phyloP scores from a whole-genome alignment of 35 echinoderm and acorn worm genomes.

The Ophiothrix spiculata region DNA sequence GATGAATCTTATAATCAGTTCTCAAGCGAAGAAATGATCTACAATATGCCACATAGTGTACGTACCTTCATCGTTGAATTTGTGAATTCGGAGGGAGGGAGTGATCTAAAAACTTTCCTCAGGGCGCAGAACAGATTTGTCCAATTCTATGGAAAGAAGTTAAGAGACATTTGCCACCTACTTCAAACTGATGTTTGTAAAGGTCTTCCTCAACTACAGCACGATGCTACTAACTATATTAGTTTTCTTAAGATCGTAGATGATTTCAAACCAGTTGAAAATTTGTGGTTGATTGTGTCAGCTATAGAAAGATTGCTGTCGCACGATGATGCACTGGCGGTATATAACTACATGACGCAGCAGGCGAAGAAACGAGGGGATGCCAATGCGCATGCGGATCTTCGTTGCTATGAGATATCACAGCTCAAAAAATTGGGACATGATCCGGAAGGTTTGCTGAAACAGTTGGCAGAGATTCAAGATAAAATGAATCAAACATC shows the following conservation, averaged over 20 bases:
- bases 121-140: not conserved
- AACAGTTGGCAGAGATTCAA: not conserved
- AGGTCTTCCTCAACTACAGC: not conserved
- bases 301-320: not conserved
- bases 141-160: not conserved
- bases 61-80: not conserved
- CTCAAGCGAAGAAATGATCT: not conserved
- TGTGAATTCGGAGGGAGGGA: not conserved
- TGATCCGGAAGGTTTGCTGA: not conserved
- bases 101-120: not conserved
- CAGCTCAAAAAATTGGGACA: not conserved
- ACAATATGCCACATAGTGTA: not conserved
- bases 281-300: not conserved
- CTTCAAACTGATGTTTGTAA: not conserved
- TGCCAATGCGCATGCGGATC: not conserved
- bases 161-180: not conserved
- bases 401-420: not conserved
- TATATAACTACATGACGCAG: not conserved
- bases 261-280: not conserved
- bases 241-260: not conserved
- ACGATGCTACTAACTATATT: not conserved
- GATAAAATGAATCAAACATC: not conserved
- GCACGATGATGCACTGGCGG: not conserved
- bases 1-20: not conserved
- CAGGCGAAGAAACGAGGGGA: not conserved